Evolutionary conservation across 2,797 vertebrate species (phyloP).

Genomic region (Gambelia wislizenii): DNA sequence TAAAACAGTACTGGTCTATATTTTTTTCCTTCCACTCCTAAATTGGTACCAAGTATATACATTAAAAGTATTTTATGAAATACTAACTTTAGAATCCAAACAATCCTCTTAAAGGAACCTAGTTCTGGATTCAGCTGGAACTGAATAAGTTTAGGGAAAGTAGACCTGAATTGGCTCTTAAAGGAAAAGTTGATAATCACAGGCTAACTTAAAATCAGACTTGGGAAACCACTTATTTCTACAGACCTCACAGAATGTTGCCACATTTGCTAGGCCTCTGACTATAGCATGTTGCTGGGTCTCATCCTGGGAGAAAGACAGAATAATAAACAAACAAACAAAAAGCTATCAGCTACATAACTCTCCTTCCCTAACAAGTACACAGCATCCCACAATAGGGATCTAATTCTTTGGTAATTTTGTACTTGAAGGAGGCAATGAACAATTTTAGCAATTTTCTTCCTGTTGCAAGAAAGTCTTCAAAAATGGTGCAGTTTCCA

Average conservation of each 20-base stretch:
- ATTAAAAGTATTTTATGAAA: conserved; percentile 27
- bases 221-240: neutral
- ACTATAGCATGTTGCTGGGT: neutral
- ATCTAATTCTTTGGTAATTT: too few relatives aligned
- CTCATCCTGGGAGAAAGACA: too few relatives aligned
- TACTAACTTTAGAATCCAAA: conserved; percentile 10
- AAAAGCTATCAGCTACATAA: neutral
- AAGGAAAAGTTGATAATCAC: neutral
- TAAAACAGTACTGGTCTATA: conserved; percentile 62
- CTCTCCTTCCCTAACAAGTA: neutral
- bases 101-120: neutral
- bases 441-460: too few relatives aligned
- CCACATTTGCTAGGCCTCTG: neutral
- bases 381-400: too few relatives aligned
- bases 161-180: conserved; percentile 24
- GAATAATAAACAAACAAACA: neutral
- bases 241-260: neutral
- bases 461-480: too few relatives aligned
- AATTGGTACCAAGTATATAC: neutral
- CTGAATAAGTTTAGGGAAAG: conserved; percentile 3
- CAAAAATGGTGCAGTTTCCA: too few relatives aligned
- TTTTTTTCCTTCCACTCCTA: conserved; percentile 51
- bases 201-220: neutral
- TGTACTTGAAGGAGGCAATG: too few relatives aligned
- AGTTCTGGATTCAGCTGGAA: neutral